Percentiles rank a stretch among this genome's conserved stretches.
Conservation (phyloP, 2,888 invertebrate genomes). For the Drosophila nr. perissopoda region DNA sequence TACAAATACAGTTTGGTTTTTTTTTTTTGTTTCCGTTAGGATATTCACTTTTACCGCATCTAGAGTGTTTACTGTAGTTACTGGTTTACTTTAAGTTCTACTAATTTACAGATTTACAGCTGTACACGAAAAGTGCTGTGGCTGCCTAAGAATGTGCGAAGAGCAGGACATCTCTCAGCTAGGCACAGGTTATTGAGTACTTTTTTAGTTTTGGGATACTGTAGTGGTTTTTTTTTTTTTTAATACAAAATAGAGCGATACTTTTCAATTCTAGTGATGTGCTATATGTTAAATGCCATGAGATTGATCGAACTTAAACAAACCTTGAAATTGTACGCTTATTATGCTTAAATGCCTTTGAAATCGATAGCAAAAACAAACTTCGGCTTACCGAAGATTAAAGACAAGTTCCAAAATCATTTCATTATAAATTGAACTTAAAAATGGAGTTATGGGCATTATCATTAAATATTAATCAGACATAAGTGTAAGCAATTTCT, state of each 20-base stretch:
- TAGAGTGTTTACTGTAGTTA: slow-evolving; percentile 48
- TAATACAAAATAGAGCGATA: slow-evolving; percentile 28
- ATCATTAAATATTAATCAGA: background rate
- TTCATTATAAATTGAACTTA: background rate
- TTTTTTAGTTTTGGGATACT: slow-evolving; percentile 28
- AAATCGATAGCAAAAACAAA: slow-evolving; percentile 16
- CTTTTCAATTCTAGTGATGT: slow-evolving; percentile 30
- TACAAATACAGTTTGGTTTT: slow-evolving; percentile 48
- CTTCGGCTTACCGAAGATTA: slow-evolving; percentile 56
- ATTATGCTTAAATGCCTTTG: slow-evolving; percentile 26
- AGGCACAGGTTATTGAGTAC: slow-evolving; percentile 30
- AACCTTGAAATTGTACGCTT: slow-evolving; percentile 29
- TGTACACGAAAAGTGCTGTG: slow-evolving; percentile 65
- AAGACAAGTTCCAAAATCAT: slow-evolving; percentile 36
- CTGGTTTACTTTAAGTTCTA: slow-evolving; percentile 36
- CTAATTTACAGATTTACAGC: slow-evolving; percentile 64
- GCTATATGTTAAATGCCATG: slow-evolving; percentile 57
- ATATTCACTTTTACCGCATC: slow-evolving; percentile 42
- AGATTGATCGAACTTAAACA: slow-evolving; percentile 50
- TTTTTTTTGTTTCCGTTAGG: slow-evolving; percentile 13
- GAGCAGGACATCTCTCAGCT: slow-evolving; percentile 21
- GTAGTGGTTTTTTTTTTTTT: slow-evolving; percentile 22
- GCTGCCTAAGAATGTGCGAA: slow-evolving; percentile 52
- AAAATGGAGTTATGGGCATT: no score
- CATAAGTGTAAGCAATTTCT: background rate